Evolutionary conservation across 2,888 invertebrate genomes (phyloP).

Genomic region (Alitta virens): DNA sequence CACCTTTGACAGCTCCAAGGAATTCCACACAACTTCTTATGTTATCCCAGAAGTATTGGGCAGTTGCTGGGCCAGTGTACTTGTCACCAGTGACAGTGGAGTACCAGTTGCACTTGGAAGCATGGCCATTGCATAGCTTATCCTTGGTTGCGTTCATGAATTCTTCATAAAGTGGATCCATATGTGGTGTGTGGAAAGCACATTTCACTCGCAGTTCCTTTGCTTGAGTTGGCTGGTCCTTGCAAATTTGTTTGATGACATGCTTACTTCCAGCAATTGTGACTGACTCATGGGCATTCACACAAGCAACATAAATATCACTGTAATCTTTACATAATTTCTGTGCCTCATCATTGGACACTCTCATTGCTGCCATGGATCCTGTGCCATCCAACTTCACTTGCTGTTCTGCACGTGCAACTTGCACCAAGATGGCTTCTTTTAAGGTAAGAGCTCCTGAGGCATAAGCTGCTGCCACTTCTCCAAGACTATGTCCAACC

Average conservation of each 20-base stretch:
- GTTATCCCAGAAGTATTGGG: constrained; percentile 23
- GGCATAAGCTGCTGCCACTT: constrained; percentile 18
- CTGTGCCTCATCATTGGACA: constrained; percentile 14
- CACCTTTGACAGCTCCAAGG: constrained; percentile 4
- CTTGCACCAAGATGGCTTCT: constrained; percentile 14
- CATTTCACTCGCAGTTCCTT: constrained; percentile 21
- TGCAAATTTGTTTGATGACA: constrained; percentile 10
- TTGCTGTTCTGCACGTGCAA: constrained; percentile 12
- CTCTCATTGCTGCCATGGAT: constrained; percentile 23
- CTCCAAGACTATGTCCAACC: constrained; percentile 22
- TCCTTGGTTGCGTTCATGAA: constrained; percentile 14
- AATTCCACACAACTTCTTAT: constrained; percentile 18
- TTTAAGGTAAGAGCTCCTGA: constrained; percentile 17
- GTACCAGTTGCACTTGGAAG: constrained; percentile 1
- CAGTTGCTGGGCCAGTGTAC: background rate
- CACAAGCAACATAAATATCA: constrained; percentile 23
- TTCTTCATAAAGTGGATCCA: constrained; percentile 13
- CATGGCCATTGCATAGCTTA: background rate
- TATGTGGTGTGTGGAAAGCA: constrained; percentile 22
- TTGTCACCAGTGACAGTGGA: constrained; percentile 14
- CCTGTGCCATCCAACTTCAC: constrained; percentile 18
- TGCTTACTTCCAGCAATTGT: constrained; percentile 21
- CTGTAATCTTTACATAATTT: constrained; percentile 5
- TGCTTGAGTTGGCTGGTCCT: constrained; percentile 13
- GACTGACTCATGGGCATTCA: constrained; percentile 19